Evolutionary conservation across 1,140 invertebrate genomes (phyloP), one percentile per base, ranked within the genome.

Genomic region (Bombus waltoni): DNA sequence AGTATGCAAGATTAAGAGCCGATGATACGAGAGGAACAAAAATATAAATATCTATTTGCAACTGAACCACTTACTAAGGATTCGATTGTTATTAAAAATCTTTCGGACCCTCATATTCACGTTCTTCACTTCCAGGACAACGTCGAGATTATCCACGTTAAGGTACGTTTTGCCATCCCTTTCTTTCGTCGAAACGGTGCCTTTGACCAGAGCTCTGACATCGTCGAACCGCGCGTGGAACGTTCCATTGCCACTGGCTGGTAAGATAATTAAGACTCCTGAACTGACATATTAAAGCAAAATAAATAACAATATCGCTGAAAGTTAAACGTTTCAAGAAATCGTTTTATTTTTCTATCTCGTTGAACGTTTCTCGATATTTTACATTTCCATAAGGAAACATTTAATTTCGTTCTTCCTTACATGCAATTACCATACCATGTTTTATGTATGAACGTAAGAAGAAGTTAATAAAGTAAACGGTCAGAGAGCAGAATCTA

Each of bases 171-270:
- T 94, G 1, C 92, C 95, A 8, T 96, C 93, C 81, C 92, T 95
- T 9, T 92, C 85, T 10, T 94, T 94, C 2, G 94, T 94, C 25
- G 96, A 96, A 3, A 96, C 94, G 70, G 93, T 95, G 72, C 97
- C 97, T 88, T 95, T 96, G 3, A 97, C 95, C 76, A 96, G 94
- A n/a, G 96, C 96, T n/a, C 92, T 95, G 1, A 96, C 95, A 72
- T 97, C 96, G 79, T 96, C 96, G 89, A 97, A 97, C 68, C 95
- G 93, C 28, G 96, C 97, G 90, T 97, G 96, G 91, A 97, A 97
- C 4, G 97, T 97, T 53, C 97, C 97, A 79, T 97, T 97, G 72
- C 97, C 97, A 87, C 96, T 97, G 9, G 97, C 97, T 22, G 97
- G 97, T 62, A 97, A 95, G 76, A 97, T 97, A 75, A 97, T 95